Evolutionary conservation across 2,113 vertebrate genomes (phyloP), one percentile per base, ranked within the genome.

Genomic region (Sinocyclocheilus grahami): DNA sequence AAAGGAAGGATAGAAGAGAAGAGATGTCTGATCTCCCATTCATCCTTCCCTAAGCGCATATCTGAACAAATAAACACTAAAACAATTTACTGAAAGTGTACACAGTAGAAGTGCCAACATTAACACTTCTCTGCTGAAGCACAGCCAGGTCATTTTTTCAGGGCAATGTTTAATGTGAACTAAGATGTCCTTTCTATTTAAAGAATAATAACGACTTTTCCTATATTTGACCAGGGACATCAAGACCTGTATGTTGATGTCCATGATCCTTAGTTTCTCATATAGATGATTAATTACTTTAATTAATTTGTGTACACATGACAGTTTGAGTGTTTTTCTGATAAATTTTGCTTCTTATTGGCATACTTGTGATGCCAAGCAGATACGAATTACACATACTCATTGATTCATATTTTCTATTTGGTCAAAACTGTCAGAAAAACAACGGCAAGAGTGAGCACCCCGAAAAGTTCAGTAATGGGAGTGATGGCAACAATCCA

Each of bases 1-100:
- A 96, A 96, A 96, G 96, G 96, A 96, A 96, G 96, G 94, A 94
- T 78, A 76, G 81, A 69, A 84, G 84, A 69, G 83, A 86, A 75
- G 94, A 96, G 96, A 96, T 92, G 92, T 95, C 95, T 94, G 95
- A 93, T 94, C 94, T 95, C 94, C 94, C 93, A 91, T 94, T 95
- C 95, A 97, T 97, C 95, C 96, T 96, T 96, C 95, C 95, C 94
- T 91, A 46, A 91, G 95, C 94, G 94, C 96, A 96, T 96, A 96
- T 95, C 94, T 94, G 93, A 95, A 96, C 96, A 96, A 96, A 97
- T 97, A 96, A 96, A 97, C 87, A 96, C 95, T 96, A 96, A 95
- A 97, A 96, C 96, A 96, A 96, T 97, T 96, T 96, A 97, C 95
- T 94, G 94, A 93, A 94, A 96, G n/a, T 96, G 94, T 97, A 97